Evolutionary conservation across 2,888 invertebrate genomes (phyloP).

Genomic region (Norana najaformis): DNA sequence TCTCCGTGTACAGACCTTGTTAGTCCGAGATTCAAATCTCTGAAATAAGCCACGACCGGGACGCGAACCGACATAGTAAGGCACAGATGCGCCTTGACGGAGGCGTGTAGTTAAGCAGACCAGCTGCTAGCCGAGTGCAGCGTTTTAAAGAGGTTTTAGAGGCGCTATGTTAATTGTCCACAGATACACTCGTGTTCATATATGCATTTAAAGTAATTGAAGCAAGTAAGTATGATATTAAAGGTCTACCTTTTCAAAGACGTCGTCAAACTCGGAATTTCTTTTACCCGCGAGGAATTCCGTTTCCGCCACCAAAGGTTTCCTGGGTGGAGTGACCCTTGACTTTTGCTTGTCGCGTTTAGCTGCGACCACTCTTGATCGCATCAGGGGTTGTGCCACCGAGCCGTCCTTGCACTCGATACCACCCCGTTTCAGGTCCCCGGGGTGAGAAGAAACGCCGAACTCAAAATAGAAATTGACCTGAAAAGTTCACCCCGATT

Average conservation of each 20-base stretch:
- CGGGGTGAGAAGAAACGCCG: background rate
- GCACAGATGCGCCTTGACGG: too few species aligned
- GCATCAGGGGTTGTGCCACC: background rate
- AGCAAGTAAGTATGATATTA: background rate
- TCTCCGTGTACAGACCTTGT: too few species aligned
- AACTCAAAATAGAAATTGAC: background rate
- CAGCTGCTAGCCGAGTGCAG: too few species aligned
- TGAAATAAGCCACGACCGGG: too few species aligned
- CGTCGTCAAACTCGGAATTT: background rate
- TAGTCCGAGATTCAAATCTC: too few species aligned
- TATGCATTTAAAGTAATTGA: too few species aligned
- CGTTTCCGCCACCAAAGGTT: background rate
- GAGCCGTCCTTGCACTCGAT: background rate
- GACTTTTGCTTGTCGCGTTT: constrained; percentile 3
- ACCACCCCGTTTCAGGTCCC: background rate
- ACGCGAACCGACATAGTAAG: too few species aligned
- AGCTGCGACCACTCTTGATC: background rate
- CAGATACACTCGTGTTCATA: too few species aligned
- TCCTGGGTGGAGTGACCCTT: background rate
- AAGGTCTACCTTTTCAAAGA: background rate
- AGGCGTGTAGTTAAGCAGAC: too few species aligned
- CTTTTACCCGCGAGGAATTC: background rate
- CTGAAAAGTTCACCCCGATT: background rate
- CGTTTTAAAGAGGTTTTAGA: too few species aligned
- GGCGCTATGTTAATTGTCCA: too few species aligned